A percentile compares a stretch with the other conserved stretches of the same genome.
Evolutionary conservation across 2,888 invertebrate species (phyloP).

Genomic region (Drosophila prostipennis): DNA sequence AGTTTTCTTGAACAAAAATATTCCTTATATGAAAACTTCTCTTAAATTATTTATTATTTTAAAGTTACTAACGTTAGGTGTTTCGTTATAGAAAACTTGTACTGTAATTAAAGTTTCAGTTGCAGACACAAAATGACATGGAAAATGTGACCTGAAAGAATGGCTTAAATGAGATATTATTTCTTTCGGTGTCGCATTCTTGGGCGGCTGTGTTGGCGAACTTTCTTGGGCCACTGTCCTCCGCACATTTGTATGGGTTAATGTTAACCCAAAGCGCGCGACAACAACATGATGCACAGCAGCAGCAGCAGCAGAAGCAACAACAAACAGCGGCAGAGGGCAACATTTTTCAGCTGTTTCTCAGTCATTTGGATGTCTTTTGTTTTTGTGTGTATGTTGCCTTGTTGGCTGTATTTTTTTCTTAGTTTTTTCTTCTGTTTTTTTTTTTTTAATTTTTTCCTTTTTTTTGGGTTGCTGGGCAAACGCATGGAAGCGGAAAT

Average conservation of each 20-base stretch:
- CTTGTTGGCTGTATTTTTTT: conserved; percentile 35
- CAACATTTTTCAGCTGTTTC: conserved; percentile 74
- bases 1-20: not conserved
- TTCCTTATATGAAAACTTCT: too few relatives aligned
- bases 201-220: conserved; percentile 13
- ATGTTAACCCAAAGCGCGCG: conserved; percentile 24
- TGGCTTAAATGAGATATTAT: conserved; percentile 20
- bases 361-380: conserved; percentile 52
- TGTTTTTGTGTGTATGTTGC: conserved; percentile 36
- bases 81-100: conserved; percentile 1
- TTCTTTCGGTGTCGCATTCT: conserved; percentile 29
- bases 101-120: conserved; percentile 3
- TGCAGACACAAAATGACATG: conserved; percentile 6
- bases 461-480: conserved; percentile 55
- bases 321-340: conserved; percentile 42
- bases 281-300: conserved; percentile 32
- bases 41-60: not conserved
- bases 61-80: too few relatives aligned
- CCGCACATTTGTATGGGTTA: conserved; percentile 20
- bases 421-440: conserved; percentile 18
- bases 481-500: conserved; percentile 84
- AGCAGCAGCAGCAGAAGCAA: conserved; percentile 40
- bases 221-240: conserved; percentile 18
- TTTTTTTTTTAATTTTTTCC: conserved; percentile 15
- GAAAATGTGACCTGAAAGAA: conserved; percentile 11